Conservation (phyloP, 2,113 vertebrate species). For the Salvelinus alpinus region DNA sequence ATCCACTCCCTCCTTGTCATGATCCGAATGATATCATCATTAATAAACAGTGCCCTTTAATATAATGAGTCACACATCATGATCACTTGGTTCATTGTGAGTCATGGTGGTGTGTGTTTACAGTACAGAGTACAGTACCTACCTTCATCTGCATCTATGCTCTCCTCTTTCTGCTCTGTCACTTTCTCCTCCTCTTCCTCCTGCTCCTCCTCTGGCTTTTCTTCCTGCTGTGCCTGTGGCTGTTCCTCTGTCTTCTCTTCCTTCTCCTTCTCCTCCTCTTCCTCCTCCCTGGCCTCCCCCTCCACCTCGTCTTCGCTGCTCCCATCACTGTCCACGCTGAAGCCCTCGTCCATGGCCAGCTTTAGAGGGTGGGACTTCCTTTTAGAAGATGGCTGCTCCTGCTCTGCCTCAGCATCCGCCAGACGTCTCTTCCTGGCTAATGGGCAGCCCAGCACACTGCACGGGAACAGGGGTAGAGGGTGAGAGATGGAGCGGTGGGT, state of each 20-base stretch:
- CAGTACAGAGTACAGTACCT: no score
- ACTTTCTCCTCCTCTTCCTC: slow-evolving; percentile 41
- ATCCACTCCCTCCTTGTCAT: no score
- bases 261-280: slow-evolving; percentile 50
- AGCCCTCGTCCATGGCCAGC: slow-evolving; percentile 89
- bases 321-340: slow-evolving; percentile 84
- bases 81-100: no score
- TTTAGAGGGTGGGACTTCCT: slow-evolving; percentile 91
- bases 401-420: slow-evolving; percentile 79
- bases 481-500: not conserved
- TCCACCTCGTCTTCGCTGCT: slow-evolving; percentile 80
- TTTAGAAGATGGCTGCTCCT: slow-evolving; percentile 80
- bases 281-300: slow-evolving; percentile 77
- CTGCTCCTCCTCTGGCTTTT: no score
- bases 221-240: slow-evolving; percentile 56
- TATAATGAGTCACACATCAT: no score
- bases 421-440: slow-evolving; percentile 92
- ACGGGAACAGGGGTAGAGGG: not conserved
- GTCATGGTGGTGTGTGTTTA: no score
- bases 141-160: slow-evolving; percentile 26
- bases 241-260: not conserved
- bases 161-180: slow-evolving; percentile 16
- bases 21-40: no score
- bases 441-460: slow-evolving; percentile 89
- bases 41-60: no score